Conservation (phyloP, 2,113 vertebrate species). For the Pontoporia blainvillei region DNA sequence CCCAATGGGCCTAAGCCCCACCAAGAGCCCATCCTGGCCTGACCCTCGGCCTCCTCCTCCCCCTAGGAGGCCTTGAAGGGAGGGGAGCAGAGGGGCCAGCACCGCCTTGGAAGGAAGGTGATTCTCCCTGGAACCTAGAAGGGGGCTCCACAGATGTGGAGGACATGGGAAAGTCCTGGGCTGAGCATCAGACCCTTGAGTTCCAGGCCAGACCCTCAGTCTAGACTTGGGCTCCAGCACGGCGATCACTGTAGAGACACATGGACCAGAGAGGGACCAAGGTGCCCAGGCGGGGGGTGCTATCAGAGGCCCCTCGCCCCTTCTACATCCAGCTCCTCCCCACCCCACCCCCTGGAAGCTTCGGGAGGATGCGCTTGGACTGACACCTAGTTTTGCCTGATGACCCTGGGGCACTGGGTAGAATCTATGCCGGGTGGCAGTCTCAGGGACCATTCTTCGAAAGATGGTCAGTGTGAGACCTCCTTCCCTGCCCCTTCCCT, state of each 20-base stretch:
- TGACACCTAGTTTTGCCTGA: neutral
- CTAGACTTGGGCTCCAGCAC: neutral
- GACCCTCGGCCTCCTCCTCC: too few relatives aligned
- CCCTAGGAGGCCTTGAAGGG: too few relatives aligned
- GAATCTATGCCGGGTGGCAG: too few relatives aligned
- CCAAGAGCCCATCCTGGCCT: neutral
- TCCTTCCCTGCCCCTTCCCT: too few relatives aligned
- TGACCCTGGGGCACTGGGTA: too few relatives aligned
- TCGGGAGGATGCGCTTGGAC: neutral
- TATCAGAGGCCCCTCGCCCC: fast-evolving
- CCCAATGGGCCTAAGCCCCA: neutral
- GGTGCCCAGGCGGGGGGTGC: neutral
- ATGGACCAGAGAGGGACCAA: neutral
- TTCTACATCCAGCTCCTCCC: too few relatives aligned
- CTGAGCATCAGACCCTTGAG: neutral
- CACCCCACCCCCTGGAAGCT: neutral
- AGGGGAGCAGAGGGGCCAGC: neutral
- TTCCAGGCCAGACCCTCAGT: neutral
- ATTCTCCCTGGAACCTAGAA: neutral
- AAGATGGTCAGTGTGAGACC: fast-evolving
- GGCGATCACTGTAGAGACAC: neutral
- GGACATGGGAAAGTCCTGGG: neutral
- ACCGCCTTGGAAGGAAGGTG: neutral
- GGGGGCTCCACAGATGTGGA: neutral
- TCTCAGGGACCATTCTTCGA: fast-evolving